phyloP scores from a whole-genome alignment of 2,113 vertebrate species.

The Ancistrus triradiatus region DNA sequence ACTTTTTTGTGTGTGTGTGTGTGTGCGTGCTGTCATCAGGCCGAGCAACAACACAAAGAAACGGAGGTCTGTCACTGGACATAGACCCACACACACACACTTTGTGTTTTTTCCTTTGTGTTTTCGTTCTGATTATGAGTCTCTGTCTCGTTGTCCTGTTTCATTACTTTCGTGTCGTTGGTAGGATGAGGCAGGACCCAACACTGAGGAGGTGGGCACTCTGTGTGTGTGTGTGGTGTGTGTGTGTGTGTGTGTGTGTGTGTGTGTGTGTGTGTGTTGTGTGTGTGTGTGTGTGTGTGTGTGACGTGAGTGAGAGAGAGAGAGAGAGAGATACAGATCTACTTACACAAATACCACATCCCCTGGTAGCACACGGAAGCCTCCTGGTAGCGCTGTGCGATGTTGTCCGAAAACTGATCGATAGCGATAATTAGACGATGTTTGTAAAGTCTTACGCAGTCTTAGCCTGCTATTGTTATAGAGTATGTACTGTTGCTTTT shows the following conservation, averaged over 20 bases:
- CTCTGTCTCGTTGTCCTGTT: not conserved
- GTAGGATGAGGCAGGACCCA: not conserved
- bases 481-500: too few species aligned
- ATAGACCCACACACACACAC: not conserved
- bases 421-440: too few species aligned
- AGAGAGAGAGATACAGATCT: too few species aligned
- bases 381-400: too few species aligned
- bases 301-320: too few species aligned
- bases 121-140: not conserved
- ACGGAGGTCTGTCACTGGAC: constrained; percentile 28
- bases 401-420: too few species aligned
- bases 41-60: constrained; percentile 35
- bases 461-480: too few species aligned
- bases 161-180: not conserved
- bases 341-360: too few species aligned
- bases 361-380: too few species aligned
- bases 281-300: too few species aligned
- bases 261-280: not conserved
- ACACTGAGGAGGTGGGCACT: constrained; percentile 8
- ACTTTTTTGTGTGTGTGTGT: constrained; percentile 30
- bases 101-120: not conserved
- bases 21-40: constrained; percentile 20
- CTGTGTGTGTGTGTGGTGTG: not conserved
- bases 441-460: too few species aligned
- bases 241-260: too few species aligned